A percentile compares a stretch with the other conserved stretches of the same genome.
phyloP scores from a whole-genome alignment of 2,113 vertebrate genomes.

The Thinocorus orbignyianus region DNA sequence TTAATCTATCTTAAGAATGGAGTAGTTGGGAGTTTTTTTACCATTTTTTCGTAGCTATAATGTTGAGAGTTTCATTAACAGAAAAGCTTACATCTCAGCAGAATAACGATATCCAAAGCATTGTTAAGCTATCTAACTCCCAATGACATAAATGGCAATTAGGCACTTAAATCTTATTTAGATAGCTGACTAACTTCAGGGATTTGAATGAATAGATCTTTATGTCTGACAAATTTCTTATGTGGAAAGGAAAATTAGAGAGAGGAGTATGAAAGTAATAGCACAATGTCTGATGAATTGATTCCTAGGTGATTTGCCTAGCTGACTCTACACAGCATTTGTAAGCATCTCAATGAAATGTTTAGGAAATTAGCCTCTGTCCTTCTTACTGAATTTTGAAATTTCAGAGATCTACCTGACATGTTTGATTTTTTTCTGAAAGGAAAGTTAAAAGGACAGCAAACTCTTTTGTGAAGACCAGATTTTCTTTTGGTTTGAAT shows the following conservation, averaged over 20 bases:
- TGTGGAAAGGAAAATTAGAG: not conserved
- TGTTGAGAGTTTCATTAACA: not conserved
- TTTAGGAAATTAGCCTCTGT: not conserved
- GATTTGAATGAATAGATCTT: conserved; percentile 30
- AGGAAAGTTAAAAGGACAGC: not conserved
- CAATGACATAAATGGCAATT: conserved; percentile 38
- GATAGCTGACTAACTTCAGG: conserved; percentile 24
- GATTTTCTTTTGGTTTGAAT: not conserved
- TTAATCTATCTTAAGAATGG: not conserved
- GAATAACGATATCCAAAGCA: conserved; percentile 19
- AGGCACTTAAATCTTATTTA: not conserved
- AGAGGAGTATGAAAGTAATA: not conserved
- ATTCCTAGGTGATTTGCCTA: not conserved
- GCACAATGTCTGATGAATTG: not conserved
- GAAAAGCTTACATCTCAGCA: not conserved
- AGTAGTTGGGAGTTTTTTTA: not conserved
- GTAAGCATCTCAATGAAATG: conserved; percentile 1
- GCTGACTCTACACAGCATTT: not conserved
- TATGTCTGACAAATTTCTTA: conserved; percentile 12
- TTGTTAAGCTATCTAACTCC: conserved; percentile 34
- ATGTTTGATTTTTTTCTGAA: not conserved
- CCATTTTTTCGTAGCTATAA: not conserved
- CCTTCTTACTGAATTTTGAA: not conserved
- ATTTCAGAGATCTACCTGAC: not conserved
- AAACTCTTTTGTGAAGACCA: not conserved